These are phyloP conservation scores for Helostoma temminkii DNA, from an alignment of 2,797 vertebrate genomes.

Conservation along the genomic window DNA sequence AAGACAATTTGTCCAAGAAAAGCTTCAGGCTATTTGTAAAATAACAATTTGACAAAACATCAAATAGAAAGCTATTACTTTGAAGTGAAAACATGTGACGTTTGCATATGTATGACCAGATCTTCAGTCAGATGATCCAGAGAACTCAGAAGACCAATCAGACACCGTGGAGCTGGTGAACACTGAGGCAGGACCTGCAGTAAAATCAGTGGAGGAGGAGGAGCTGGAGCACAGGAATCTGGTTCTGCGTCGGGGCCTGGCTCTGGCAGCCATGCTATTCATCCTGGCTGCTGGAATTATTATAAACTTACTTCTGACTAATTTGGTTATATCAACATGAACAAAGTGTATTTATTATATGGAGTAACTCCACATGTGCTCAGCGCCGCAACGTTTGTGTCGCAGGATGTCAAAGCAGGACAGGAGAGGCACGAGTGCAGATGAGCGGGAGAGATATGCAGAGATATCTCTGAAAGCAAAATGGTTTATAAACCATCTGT, in stretches of 20 bases:
- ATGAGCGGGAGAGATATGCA: constrained; percentile 11
- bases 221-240: constrained; percentile 59
- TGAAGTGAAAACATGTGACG: not conserved
- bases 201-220: not conserved
- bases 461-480: constrained; percentile 2
- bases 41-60: not conserved
- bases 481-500: not conserved
- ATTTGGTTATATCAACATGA: constrained; percentile 54
- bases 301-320: constrained; percentile 68
- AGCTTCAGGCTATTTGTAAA: not conserved
- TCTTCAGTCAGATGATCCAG: constrained; percentile 11
- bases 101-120: constrained; percentile 42
- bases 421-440: not conserved
- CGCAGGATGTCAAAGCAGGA: not conserved
- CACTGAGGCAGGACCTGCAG: not conserved
- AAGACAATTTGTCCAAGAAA: not conserved
- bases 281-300: constrained; percentile 83
- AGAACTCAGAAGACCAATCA: constrained; percentile 10
- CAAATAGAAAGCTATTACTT: not conserved
- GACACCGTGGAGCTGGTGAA: constrained; percentile 40
- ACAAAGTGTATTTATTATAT: not conserved
- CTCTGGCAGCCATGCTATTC: constrained; percentile 74
- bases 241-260: constrained; percentile 73
- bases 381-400: constrained; percentile 10
- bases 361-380: not conserved